A percentile compares a stretch with the other conserved stretches of the same genome.
phyloP scores from a whole-genome alignment of 30 jellyfish, hydroid and myxozoan genomes.

The Cassiopea andromeda region DNA sequence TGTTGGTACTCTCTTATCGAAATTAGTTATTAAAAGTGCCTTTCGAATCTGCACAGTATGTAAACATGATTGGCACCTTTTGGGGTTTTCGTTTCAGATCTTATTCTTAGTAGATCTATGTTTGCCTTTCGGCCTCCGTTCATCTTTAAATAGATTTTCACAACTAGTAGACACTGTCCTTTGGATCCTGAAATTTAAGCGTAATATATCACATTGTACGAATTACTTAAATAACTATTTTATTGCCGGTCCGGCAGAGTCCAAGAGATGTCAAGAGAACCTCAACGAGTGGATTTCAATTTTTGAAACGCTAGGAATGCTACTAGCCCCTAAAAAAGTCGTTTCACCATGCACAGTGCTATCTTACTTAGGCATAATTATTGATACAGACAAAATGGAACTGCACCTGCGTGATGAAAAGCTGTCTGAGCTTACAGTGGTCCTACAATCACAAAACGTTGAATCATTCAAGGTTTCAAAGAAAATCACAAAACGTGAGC shows the following conservation, averaged over 20 bases:
- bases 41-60: slow-evolving; percentile 54
- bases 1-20: slow-evolving; percentile 23
- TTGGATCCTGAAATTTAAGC: not conserved
- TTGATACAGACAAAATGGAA: not conserved
- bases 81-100: no score
- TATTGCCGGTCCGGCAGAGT: no score
- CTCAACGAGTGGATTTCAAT: no score
- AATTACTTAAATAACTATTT: no score
- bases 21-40: slow-evolving; percentile 48
- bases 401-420: slow-evolving; percentile 23
- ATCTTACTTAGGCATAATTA: no score
- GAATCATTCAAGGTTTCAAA: not conserved
- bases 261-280: no score
- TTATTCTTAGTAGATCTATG: no score
- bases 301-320: slow-evolving; percentile 14
- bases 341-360: slow-evolving; percentile 7
- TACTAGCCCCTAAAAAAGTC: slow-evolving; percentile 23
- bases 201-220: not conserved
- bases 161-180: slow-evolving; percentile 16
- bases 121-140: not conserved
- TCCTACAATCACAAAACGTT: no score
- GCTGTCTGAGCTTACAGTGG: not conserved
- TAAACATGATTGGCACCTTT: not conserved
- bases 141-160: slow-evolving; percentile 9
- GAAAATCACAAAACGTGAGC: slow-evolving; percentile 27